Percentiles rank a stretch among this genome's conserved stretches.
These are phyloP conservation scores for Episyrphus balteatus DNA, from an alignment of 1,140 invertebrate genomes.

Conservation along the genomic window DNA sequence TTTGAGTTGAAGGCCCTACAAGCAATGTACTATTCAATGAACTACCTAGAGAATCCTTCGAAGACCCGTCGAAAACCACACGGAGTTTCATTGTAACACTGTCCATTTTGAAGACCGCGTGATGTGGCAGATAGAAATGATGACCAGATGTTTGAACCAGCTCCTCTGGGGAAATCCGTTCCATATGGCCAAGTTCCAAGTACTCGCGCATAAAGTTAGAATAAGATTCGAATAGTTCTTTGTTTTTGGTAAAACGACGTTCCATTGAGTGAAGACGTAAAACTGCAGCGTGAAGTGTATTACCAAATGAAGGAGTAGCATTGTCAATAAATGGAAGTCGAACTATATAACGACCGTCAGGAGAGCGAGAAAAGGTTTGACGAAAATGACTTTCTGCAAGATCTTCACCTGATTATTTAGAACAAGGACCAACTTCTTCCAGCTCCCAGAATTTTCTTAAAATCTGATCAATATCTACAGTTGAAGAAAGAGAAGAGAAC, in stretches of 20 bases:
- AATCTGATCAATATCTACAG: too few species aligned
- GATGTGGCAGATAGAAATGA: slow-evolving; percentile 14
- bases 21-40: slow-evolving; percentile 23
- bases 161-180: slow-evolving; percentile 2
- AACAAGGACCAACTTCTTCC: too few species aligned
- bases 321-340: neutral
- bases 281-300: slow-evolving; percentile 1
- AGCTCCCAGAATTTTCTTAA: too few species aligned
- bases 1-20: slow-evolving; percentile 16
- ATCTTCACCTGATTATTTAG: too few species aligned
- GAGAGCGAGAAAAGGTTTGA: too few species aligned
- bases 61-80: slow-evolving; percentile 17
- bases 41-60: slow-evolving; percentile 5
- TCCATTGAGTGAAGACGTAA: neutral
- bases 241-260: neutral
- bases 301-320: neutral
- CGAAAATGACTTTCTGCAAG: too few species aligned
- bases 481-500: too few species aligned
- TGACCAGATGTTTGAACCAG: neutral
- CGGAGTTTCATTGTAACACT: slow-evolving; percentile 8
- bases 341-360: too few species aligned
- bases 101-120: too few species aligned
- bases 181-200: slow-evolving; percentile 21
- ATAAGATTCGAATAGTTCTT: neutral
- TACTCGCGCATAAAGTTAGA: slow-evolving; percentile 24